Base-by-base conservation (phyloP, 2,113 vertebrate species). In the Festucalex cinctus region DNA sequence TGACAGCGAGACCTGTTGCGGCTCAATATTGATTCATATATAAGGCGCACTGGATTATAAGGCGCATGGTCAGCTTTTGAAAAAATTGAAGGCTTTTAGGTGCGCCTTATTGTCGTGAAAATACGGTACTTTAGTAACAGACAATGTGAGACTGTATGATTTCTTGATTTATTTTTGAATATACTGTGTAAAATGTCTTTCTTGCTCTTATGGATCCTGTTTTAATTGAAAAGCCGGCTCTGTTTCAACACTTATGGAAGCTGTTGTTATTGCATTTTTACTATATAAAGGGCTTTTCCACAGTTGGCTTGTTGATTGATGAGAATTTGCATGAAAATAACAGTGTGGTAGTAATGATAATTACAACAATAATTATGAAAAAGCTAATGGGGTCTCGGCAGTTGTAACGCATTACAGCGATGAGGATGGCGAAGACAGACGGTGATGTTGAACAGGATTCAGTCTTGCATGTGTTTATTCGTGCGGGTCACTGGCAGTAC, bases 301-400 rank as follows among this genome's bases (percentile, higher is more conserved):
- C 75, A 70, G 69, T 71, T 60, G 60, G 63, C 39, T 65, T 70
- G 65, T 77, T 84, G 73, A 81, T 75, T 79, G 67, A 85, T 75
- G 65, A 20, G 44, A 79, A 72, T 74, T 76, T 64, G 58, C 39
- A 70, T 76, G 77, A 71, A 79, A 82, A 85, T 74, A 80, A 75
- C 77, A 84, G 72, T 68, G 64, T 69, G 53, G 35, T 76, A 56
- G 68, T 86, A 78, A 87, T 82, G 84, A 82, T 70, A 54, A 80
- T 80, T 73, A 76, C 61, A 74, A 28, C 10, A 84, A 81, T 80
- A 77, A 76, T 78, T 83, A 70, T 44, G 79, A 75, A 64, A 66
- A 81, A 60, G 72, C 51, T 75, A 74, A 77, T 58, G 57, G 43
- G 56, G 16, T 70, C 48, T 76, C 71, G 63, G 75, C 66, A 70